Conservation (phyloP, 2,888 invertebrate species). For the Brachyopa scutellaris region DNA sequence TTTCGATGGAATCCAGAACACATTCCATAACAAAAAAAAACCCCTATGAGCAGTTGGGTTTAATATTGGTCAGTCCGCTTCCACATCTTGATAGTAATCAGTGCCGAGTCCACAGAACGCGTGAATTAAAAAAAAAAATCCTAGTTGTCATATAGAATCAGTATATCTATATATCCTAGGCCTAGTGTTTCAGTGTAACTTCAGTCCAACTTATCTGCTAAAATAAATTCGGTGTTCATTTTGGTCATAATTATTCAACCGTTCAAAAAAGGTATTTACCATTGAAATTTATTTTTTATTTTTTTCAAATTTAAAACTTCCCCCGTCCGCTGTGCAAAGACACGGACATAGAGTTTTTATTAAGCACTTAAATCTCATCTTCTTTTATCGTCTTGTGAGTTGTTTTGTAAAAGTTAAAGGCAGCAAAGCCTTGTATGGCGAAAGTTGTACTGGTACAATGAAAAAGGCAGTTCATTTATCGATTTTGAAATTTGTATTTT, state of each 20-base stretch:
- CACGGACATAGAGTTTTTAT: not conserved
- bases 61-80: constrained; percentile 58
- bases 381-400: constrained; percentile 11
- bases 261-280: constrained; percentile 56
- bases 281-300: not conserved
- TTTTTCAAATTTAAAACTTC: not conserved
- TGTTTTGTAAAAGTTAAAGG: too few relatives aligned
- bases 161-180: constrained; percentile 26
- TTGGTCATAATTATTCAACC: constrained; percentile 22
- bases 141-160: too few relatives aligned
- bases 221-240: constrained; percentile 40
- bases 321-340: not conserved
- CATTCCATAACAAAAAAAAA: constrained; percentile 59
- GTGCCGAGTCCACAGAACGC: constrained; percentile 36
- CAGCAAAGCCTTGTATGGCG: too few relatives aligned
- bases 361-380: not conserved
- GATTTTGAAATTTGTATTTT: constrained; percentile 55
- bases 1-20: constrained; percentile 61
- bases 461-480: constrained; percentile 65
- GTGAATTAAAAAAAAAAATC: constrained; percentile 14
- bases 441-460: constrained; percentile 6
- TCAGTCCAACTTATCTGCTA: constrained; percentile 52
- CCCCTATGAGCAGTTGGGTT: constrained; percentile 45
- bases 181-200: constrained; percentile 38
- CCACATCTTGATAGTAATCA: constrained; percentile 54